Evolutionary conservation across 2,888 invertebrate species (phyloP).

Genomic region (Dendrolimus pini): DNA sequence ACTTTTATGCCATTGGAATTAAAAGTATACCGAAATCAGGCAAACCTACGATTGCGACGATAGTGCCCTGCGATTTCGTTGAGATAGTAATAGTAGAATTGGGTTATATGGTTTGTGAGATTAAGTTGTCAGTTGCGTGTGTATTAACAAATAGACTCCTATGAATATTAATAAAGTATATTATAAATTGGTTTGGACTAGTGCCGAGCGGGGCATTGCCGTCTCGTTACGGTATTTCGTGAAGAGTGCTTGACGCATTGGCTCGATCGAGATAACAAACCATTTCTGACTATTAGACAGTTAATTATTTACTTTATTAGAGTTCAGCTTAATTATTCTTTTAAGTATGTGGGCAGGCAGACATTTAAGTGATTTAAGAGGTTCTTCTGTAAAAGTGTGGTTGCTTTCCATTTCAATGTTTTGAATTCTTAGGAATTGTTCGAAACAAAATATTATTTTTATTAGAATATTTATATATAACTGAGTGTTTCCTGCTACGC

Average conservation of each 20-base stretch:
- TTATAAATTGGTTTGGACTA: slow-evolving; percentile 40
- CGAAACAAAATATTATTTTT: no score
- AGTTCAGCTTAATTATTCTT: neutral
- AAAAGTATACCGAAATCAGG: no score
- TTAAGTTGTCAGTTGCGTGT: slow-evolving; percentile 64
- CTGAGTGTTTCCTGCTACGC: no score
- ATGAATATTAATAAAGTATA: slow-evolving; percentile 69
- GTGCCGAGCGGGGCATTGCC: slow-evolving; percentile 9
- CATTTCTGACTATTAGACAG: neutral
- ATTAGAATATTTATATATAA: no score
- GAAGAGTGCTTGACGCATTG: slow-evolving; percentile 26
- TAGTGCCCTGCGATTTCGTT: no score
- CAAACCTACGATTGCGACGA: no score
- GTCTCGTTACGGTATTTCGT: slow-evolving; percentile 18
- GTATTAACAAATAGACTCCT: slow-evolving; percentile 65
- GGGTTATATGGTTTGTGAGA: slow-evolving; percentile 36
- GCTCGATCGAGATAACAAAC: slow-evolving; percentile 2
- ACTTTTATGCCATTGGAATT: slow-evolving; percentile 12
- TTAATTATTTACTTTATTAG: neutral
- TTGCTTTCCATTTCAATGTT: neutral
- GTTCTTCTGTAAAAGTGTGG: neutral
- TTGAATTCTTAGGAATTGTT: neutral
- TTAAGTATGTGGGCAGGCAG: neutral
- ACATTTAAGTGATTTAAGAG: neutral
- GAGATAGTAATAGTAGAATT: no score